Base-by-base conservation (phyloP, 2,888 invertebrate genomes). In the Leucoptera coffeella region DNA sequence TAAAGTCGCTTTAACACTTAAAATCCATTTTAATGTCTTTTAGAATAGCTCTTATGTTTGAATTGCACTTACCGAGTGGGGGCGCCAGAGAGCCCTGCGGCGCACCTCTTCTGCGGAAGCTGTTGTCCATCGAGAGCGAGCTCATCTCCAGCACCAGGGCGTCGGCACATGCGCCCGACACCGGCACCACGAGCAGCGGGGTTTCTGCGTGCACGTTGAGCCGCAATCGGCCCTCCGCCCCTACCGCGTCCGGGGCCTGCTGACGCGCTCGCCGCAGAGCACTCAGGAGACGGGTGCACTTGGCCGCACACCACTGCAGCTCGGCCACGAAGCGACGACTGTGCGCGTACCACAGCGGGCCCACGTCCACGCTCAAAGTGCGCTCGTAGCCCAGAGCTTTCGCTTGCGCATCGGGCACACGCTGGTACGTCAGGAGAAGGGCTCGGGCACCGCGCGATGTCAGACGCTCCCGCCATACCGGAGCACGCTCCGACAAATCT, bases 251-350 rank as follows among this genome's bases (percentile, higher is more conserved):
- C n/a, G n/a, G n/a, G n/a, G 78, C 73, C 44, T 75, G 73, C 28
- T 73, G 74, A 8, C 82, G 74, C 8, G 83, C 82, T 38, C 83
- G 75, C 42, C 80, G 67, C 32, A 88, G 79, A 31, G 89, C 82
- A 31, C 84, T 80, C 45, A 90, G 85, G 26, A 93, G 60, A 43
- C 91, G 83, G 4, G 85, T 78, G 50, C 96, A 91, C 45, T 88
- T 85, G 25, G 78, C 67, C 35, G 89, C 84, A 60, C 94, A 95
- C 3, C 88, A 84, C 41, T 89, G 82, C 29, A 94, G 69, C 54
- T 94, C 94, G 12, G 82, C 80, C 26, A 94, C 79, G 65, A 96
- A 97, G 28, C 94, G 76, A 47, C 92, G 90, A 1, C 95, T 94
- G 59, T 96, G 94, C 27, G 94, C 85, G 54, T 94, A 94, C 41